Base-by-base conservation (phyloP, 2,113 vertebrate genomes). In the Cervus canadensis region DNA sequence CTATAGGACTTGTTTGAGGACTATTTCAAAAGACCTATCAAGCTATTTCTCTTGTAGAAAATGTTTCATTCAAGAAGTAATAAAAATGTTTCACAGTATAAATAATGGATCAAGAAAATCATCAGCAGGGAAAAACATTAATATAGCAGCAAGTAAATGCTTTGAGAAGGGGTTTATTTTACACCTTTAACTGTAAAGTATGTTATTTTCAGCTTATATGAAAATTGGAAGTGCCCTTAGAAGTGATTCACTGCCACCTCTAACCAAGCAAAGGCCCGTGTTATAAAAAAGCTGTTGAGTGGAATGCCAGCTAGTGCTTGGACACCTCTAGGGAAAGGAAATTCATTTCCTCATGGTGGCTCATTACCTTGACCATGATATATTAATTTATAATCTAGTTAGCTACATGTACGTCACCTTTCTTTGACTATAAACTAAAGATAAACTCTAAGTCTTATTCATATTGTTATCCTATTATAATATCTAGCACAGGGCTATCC, bases 81-180 rank as follows among this genome's bases (percentile, higher is more conserved):
- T 95, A 95, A 96, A 97, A 92, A 62, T 94, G 28, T 93, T 96
- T 87, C 93, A 91, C 86, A 87, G 62, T 83, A 87, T 89, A 83
- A 97, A 93, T 94, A 98, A 97, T 95, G 76, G 97, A 95, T 88
- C 85, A 90, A 95, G 87, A 87, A 94, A 92, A 83, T 86, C 71
- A 86, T 91, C 71, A 89, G 21, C 59, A 92, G 52, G 54, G 36
- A 43, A 94, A 86, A 94, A 40, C 50, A 91, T 50, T 79, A 87
- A 64, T 21, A 62, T 0, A 64, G 52, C 33, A 96, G 33, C 12
- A 33, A 97, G 45, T 9, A 64, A 89, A 76, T 96, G 43, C 76
- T 96, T 92, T 85, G 25, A 87, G 59, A 96, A 82, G 5, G 25
- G 25, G n/a, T 87, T 96, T 93, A 59, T 86, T 92, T 97, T 88